Conservation (phyloP, 2,797 vertebrate genomes). For the Pachyuromys duprasi region DNA sequence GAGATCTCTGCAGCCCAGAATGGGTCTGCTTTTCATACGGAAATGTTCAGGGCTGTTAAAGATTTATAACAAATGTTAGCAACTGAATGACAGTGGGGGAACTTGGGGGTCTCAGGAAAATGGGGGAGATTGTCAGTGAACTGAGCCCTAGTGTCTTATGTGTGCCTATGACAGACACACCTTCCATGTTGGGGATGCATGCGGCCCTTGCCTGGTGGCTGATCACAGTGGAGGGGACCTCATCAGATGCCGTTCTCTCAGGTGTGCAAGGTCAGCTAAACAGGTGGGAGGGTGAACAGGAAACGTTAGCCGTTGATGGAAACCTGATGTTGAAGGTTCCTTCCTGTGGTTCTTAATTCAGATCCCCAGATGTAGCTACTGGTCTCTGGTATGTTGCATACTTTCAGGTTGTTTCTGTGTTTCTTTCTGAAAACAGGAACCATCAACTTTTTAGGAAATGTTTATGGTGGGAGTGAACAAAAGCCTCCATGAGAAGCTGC, state of each 20-base stretch:
- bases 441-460: not conserved
- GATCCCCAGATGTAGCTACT: not conserved
- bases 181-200: too few species aligned
- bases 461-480: not conserved
- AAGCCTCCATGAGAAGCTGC: not conserved
- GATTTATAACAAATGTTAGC: not conserved
- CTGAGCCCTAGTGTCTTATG: rapidly evolving
- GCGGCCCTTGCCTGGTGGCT: not conserved
- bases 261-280: not conserved
- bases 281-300: not conserved
- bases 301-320: not conserved
- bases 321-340: rapidly evolving
- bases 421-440: not conserved
- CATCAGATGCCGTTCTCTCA: rapidly evolving
- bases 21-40: not conserved
- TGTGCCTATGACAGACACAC: rapidly evolving
- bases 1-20: rapidly evolving
- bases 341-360: not conserved
- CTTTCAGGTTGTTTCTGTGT: not conserved
- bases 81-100: not conserved
- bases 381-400: not conserved
- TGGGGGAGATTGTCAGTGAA: too few species aligned
- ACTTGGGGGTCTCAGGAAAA: not conserved
- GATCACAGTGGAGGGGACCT: not conserved
- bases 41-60: not conserved